Evolutionary conservation across 2,797 vertebrate genomes (phyloP).

Genomic region (Chelon labrosus): DNA sequence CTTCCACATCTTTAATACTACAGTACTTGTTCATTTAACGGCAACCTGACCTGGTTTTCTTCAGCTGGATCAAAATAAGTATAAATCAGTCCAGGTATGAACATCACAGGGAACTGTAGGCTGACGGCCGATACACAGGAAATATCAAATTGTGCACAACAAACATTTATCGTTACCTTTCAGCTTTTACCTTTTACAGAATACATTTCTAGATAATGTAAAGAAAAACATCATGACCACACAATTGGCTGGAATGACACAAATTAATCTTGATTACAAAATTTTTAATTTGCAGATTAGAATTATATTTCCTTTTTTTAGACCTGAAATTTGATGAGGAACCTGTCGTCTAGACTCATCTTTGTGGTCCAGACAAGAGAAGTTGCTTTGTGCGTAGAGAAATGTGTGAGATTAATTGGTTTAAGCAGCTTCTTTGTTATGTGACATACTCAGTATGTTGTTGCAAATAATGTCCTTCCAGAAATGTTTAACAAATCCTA

Average conservation of each 20-base stretch:
- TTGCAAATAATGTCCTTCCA: not conserved
- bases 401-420: too few species aligned
- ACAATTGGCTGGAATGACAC: too few species aligned
- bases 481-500: not conserved
- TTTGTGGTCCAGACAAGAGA: not conserved
- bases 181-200: too few species aligned
- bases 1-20: conserved; percentile 9
- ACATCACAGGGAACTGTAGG: not conserved
- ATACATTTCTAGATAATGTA: too few species aligned
- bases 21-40: conserved; percentile 9
- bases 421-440: too few species aligned
- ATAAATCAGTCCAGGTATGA: conserved; percentile 1
- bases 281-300: too few species aligned
- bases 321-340: not conserved
- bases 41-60: conserved; percentile 23
- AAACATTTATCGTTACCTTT: too few species aligned
- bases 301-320: not conserved
- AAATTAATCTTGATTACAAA: too few species aligned
- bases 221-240: too few species aligned
- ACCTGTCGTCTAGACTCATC: not conserved
- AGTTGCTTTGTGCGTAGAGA: not conserved
- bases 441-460: too few species aligned
- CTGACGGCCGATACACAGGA: conserved; percentile 33
- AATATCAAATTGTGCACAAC: not conserved
- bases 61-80: conserved; percentile 19